Base-by-base conservation (phyloP, 2,113 vertebrate genomes). In the Syngnathus typhle region DNA sequence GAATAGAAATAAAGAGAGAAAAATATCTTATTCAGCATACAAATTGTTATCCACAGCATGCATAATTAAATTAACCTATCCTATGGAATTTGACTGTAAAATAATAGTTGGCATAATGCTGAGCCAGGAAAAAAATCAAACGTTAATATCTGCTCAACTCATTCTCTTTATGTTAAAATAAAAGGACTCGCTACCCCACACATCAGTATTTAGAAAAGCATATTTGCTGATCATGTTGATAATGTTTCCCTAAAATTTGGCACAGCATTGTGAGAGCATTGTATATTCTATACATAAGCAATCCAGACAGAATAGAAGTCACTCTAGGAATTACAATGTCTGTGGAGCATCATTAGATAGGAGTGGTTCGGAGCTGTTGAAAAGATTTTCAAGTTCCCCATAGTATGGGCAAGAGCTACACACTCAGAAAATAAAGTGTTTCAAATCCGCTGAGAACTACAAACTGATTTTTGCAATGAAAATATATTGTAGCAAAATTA, bases 11-110 rank as follows among this genome's bases (percentile, higher is more conserved):
- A 77, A 86, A 83, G 79, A 69, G 52, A 65, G 27, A 69, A 79
- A 86, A 82, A 83, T 65, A 69, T 81, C 84, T 73, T 60, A 77
- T 81, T 84, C 78, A 78, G 75, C 85, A 84, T 38, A 74, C 65
- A 75, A 54, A 72, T 80, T 70, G 78, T 75, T 72, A 75, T 77
- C 69, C 71, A 71, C 71, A 78, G 76, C 77, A 75, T 86, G 55
- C 76, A 79, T 85, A 83, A 86, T 85, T 86, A 73, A 83, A 83
- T 66, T 47, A 43, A 60, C 70, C 71, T 64, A 70, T 70, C 77
- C 59, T 75, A 69, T 81, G 55, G 51, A 65, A 84, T 81, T 85
- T 77, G 82, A 78, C 69, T 73, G 68, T 84, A 70, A 79, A 80
- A 74, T 51, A 23, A 67, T 38, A 68, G 56, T 21, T 47, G 52